Percentiles rank a stretch among this genome's conserved stretches.
phyloP scores from a whole-genome alignment of 2,888 invertebrate genomes.

The Thymelicus sylvestris region DNA sequence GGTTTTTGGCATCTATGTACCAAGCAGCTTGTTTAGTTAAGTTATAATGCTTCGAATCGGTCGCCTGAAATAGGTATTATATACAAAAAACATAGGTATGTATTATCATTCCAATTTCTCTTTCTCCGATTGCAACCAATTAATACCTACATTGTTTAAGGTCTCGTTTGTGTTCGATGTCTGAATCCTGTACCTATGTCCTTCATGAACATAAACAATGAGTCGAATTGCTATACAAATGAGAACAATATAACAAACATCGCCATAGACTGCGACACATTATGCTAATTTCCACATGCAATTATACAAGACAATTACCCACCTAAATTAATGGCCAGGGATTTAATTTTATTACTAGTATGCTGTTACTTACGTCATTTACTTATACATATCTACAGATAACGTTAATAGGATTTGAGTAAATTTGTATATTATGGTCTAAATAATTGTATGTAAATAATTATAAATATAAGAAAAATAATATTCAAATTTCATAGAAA shows the following conservation, averaged over 20 bases:
- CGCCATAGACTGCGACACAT: conserved; percentile 22
- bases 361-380: conserved; percentile 13
- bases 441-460: too few relatives aligned
- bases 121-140: too few relatives aligned
- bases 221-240: conserved; percentile 2
- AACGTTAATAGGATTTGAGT: conserved; percentile 5
- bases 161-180: background rate
- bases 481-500: too few relatives aligned
- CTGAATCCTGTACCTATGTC: background rate
- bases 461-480: too few relatives aligned
- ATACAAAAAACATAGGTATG: too few relatives aligned
- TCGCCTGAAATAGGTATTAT: too few relatives aligned
- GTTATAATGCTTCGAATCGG: too few relatives aligned
- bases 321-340: conserved; percentile 23
- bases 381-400: background rate
- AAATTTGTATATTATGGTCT: background rate
- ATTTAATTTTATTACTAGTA: conserved; percentile 36
- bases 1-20: too few relatives aligned
- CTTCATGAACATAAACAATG: background rate
- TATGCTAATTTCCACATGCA: conserved; percentile 31
- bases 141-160: too few relatives aligned
- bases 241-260: conserved; percentile 22
- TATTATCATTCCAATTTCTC: too few relatives aligned
- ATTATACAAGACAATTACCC: conserved; percentile 31
- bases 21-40: too few relatives aligned